Evolutionary conservation across 2,113 vertebrate species (phyloP).

Genomic region (Xiphorhynchus elegans): DNA sequence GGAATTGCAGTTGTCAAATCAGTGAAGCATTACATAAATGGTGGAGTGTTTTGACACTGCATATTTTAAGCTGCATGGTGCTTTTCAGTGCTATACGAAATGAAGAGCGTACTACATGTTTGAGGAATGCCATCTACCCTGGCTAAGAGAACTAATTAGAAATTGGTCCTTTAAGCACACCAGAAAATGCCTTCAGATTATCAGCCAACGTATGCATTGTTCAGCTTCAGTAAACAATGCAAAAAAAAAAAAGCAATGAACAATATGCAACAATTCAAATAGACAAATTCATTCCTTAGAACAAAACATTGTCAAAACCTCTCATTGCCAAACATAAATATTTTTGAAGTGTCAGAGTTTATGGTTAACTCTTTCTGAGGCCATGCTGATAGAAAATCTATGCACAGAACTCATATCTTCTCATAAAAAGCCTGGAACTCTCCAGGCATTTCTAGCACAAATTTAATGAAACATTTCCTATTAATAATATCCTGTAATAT

Average conservation of each 20-base stretch:
- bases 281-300: neutral
- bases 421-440: neutral
- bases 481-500: neutral
- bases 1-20: slow-evolving; percentile 16
- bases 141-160: neutral
- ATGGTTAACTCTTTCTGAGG: slow-evolving; percentile 9
- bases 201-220: neutral
- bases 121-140: neutral
- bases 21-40: slow-evolving; percentile 21
- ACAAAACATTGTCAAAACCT: neutral
- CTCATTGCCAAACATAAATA: neutral
- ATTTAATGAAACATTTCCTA: neutral
- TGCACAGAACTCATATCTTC: neutral
- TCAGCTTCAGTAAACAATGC: neutral
- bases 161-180: neutral
- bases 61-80: neutral
- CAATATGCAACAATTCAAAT: neutral
- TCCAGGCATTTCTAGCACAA: neutral
- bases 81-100: neutral
- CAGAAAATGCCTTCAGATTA: neutral
- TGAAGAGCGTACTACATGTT: neutral
- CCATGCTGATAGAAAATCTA: neutral
- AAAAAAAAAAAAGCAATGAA: neutral
- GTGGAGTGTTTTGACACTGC: slow-evolving; percentile 18
- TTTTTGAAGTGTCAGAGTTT: neutral